Evolutionary conservation across 2,113 vertebrate species (phyloP), one percentile per base, ranked within the genome.

Genomic region (Benitochromis conjunctus): DNA sequence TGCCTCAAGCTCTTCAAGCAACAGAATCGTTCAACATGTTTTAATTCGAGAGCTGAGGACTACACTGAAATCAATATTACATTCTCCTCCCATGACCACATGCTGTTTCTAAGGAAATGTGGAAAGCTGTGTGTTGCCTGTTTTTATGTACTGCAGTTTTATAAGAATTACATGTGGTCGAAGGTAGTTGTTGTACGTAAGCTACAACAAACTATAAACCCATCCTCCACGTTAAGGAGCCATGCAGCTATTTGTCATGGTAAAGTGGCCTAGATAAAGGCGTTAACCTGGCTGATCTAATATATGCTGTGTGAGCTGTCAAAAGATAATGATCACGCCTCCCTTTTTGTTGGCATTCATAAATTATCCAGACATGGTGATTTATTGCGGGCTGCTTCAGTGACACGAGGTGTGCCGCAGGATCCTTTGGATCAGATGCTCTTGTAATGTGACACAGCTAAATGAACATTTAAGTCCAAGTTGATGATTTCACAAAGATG

Each of bases 311-410:
- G 83, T 11, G 80, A 82, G 64, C 87, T 82, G 87, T 88, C 82
- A 86, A 46, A 80, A 38, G 58, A 18, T 83, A 85, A 91, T 84
- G 83, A 92, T 80, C 84, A 55, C 7, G 2, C 64, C 91, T 83
- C 62, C 76, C 78, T 84, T 89, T 83, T 81, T 82, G 77, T 81
- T 87, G 46, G 16, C 80, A 36, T 80, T 90, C 79, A 89, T 92
- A 81, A 90, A 91, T 90, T 81, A 87, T 66, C 51, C 1, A 53
- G 78, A 31, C 21, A 5, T 3, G 1, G 80, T 89, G 85, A 89
- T 90, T 90, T 85, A 90, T 86, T 86, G 79, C 64, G 62, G 66
- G 29, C 55, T 83, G 83, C 57, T 38, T 41, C 36, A 11, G 56
- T 9, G 18, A 53, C n/a, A 12, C 7, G 3, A 76, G 41, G 58